Conservation (phyloP, 1,140 invertebrate genomes). For the Zeugodacus cucurbitae region DNA sequence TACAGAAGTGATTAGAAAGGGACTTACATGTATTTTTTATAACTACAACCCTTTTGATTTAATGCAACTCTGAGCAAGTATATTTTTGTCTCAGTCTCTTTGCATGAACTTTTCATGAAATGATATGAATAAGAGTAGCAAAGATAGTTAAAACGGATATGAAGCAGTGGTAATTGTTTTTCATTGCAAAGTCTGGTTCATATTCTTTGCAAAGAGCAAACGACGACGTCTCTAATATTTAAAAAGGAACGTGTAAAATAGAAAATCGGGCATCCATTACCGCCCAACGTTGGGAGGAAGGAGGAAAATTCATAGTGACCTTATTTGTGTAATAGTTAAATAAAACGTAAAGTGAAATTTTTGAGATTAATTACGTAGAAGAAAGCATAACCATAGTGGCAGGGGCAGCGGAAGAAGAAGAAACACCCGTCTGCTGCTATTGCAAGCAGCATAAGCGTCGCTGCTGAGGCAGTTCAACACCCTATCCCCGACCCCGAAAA, state of each 20-base stretch:
- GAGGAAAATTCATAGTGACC: neutral
- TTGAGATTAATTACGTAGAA: neutral
- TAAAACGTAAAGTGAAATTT: neutral
- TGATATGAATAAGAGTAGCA: neutral
- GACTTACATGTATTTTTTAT: neutral
- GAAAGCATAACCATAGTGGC: neutral
- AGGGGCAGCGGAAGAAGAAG: slow-evolving; percentile 22
- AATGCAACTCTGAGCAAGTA: neutral
- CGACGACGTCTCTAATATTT: neutral
- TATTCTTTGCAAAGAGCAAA: slow-evolving; percentile 21
- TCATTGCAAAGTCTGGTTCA: slow-evolving; percentile 30
- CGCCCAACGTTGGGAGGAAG: neutral
- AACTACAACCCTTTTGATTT: neutral
- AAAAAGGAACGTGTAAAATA: neutral
- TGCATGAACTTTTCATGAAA: neutral
- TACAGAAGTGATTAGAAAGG: too few species aligned
- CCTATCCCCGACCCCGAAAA: slow-evolving; percentile 16
- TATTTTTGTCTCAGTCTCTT: neutral
- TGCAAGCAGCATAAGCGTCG: neutral
- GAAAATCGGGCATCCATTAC: neutral
- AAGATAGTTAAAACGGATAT: neutral
- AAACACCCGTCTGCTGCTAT: slow-evolving; percentile 31
- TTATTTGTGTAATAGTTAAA: neutral
- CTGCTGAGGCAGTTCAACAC: neutral
- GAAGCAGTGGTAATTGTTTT: slow-evolving; percentile 23